phyloP scores from a whole-genome alignment of 2,797 vertebrate genomes.

The Eulemur albifrons region DNA sequence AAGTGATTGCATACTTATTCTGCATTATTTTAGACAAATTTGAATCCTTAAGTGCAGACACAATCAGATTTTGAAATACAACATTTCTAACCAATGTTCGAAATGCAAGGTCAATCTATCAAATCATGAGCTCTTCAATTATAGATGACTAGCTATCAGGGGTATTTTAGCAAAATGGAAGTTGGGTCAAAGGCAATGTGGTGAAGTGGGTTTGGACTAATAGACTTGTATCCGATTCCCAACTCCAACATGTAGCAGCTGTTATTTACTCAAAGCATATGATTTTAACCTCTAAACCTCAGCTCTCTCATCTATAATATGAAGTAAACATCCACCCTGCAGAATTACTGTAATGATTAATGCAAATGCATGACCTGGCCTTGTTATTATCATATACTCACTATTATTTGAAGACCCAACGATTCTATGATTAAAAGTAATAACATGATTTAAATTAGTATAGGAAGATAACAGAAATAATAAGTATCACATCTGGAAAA shows the following conservation, averaged over 20 bases:
- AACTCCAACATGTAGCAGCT: background rate
- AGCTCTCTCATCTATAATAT: background rate
- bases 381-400: background rate
- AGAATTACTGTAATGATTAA: background rate
- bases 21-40: background rate
- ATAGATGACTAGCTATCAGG: background rate
- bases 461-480: background rate
- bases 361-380: background rate
- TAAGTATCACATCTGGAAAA: too few relatives aligned
- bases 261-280: background rate
- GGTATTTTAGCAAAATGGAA: background rate
- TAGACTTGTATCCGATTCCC: background rate
- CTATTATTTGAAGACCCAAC: background rate
- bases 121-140: constrained; percentile 19
- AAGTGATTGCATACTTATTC: background rate
- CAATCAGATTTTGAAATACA: background rate
- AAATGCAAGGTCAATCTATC: background rate
- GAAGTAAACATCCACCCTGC: background rate
- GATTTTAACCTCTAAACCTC: background rate
- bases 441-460: background rate
- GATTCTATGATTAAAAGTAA: background rate
- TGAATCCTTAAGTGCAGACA: background rate
- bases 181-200: background rate
- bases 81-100: background rate
- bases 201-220: background rate